Conservation (phyloP, 2,113 vertebrate genomes). For the Xyliphius kryptos region DNA sequence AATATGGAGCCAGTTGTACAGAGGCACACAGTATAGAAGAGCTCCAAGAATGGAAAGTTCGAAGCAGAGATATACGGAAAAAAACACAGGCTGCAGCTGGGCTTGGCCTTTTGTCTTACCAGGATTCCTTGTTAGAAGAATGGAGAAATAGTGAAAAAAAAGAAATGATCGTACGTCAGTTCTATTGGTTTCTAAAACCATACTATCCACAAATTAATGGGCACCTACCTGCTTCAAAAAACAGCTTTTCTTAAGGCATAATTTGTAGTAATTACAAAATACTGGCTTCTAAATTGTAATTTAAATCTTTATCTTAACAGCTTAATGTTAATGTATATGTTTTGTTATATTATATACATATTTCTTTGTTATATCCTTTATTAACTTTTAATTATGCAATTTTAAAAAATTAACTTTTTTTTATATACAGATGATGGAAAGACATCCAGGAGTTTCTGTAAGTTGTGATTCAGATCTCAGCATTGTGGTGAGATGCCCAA, state of each 20-base stretch:
- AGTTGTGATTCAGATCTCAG: slow-evolving; percentile 57
- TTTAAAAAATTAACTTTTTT: background rate
- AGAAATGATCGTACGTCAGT: slow-evolving; percentile 63
- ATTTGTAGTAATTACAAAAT: too few relatives aligned
- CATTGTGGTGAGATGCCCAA: slow-evolving; percentile 43
- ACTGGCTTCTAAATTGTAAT: too few relatives aligned
- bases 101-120: slow-evolving; percentile 73
- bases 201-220: too few relatives aligned
- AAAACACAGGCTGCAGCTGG: slow-evolving; percentile 58
- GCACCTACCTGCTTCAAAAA: too few relatives aligned
- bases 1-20: slow-evolving; percentile 68
- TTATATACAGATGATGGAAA: slow-evolving; percentile 53
- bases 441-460: slow-evolving; percentile 35
- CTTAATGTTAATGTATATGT: background rate
- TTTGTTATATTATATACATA: too few relatives aligned
- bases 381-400: too few relatives aligned
- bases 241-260: too few relatives aligned
- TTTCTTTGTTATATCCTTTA: too few relatives aligned
- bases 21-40: slow-evolving; percentile 76
- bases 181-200: background rate
- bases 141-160: slow-evolving; percentile 66
- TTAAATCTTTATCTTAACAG: background rate
- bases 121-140: slow-evolving; percentile 67
- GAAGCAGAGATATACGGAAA: slow-evolving; percentile 40
- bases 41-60: slow-evolving; percentile 76